These are phyloP conservation scores for Caenorhabditis inopinata DNA, from an alignment of 1,140 invertebrate species.

Conservation along the genomic window DNA sequence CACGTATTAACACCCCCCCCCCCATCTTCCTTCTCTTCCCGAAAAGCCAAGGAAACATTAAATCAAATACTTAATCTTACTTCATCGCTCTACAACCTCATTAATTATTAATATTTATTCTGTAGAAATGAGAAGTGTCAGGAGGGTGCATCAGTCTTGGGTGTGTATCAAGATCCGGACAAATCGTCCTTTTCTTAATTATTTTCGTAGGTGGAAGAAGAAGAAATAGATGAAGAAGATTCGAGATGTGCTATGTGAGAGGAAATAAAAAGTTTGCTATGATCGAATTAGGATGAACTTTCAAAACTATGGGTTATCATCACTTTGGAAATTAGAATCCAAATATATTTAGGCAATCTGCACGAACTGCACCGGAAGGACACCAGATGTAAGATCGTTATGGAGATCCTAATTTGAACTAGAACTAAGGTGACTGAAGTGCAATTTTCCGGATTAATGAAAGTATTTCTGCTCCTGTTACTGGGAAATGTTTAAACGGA, in stretches of 20 bases:
- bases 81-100: not conserved
- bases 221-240: not conserved
- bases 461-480: not conserved
- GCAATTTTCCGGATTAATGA: slow-evolving; percentile 29
- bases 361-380: slow-evolving; percentile 15
- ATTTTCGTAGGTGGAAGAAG: slow-evolving; percentile 24
- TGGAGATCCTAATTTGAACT: not conserved
- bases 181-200: slow-evolving; percentile 20
- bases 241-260: not conserved
- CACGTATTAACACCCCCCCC: too few species aligned
- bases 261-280: not conserved
- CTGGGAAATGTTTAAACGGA: not conserved
- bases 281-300: slow-evolving; percentile 28
- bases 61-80: slow-evolving; percentile 26
- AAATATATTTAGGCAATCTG: not conserved
- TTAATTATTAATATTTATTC: slow-evolving; percentile 29
- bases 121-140: slow-evolving; percentile 19
- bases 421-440: not conserved
- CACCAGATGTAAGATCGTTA: not conserved
- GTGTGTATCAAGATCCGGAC: slow-evolving; percentile 17
- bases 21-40: not conserved
- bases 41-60: not conserved
- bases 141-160: slow-evolving; percentile 20
- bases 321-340: not conserved
- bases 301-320: slow-evolving; percentile 9